A percentile compares a stretch with the other conserved stretches of the same genome.
Evolutionary conservation across 2,113 vertebrate genomes (phyloP).

Genomic region (Dinomys branickii): DNA sequence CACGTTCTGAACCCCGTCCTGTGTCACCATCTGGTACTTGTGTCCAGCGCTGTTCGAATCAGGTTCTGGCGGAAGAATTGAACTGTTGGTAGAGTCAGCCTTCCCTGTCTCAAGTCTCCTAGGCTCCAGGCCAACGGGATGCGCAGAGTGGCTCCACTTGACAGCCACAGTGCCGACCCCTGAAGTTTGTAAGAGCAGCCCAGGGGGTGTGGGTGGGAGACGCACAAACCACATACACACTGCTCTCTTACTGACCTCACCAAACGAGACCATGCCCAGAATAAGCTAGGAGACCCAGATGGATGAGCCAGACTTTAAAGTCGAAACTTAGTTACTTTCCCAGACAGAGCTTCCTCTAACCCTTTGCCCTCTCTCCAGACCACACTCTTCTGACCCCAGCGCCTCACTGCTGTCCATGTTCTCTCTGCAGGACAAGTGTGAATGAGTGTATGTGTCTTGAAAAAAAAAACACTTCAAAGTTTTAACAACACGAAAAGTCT

Average conservation of each 20-base stretch:
- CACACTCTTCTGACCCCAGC: background rate
- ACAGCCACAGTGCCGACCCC: background rate
- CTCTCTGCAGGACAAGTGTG: background rate
- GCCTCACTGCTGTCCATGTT: background rate
- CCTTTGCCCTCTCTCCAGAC: background rate
- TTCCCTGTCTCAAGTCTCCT: background rate
- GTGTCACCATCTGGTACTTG: background rate
- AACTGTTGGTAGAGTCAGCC: background rate
- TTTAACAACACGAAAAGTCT: background rate
- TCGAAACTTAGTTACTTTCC: background rate
- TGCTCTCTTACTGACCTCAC: background rate
- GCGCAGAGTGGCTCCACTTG: background rate
- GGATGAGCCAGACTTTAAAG: background rate
- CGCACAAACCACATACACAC: background rate
- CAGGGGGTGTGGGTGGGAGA: background rate
- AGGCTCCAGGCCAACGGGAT: background rate
- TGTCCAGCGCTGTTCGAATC: background rate
- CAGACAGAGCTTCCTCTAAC: background rate
- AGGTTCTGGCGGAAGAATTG: background rate
- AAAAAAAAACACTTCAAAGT: background rate
- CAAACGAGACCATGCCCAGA: background rate
- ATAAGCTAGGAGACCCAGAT: background rate
- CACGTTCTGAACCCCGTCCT: background rate
- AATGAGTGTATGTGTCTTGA: background rate
- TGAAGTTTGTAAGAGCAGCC: background rate